These are phyloP conservation scores for Megaustenia siamemsis DNA, from an alignment of 2,888 invertebrate genomes.

Conservation along the genomic window DNA sequence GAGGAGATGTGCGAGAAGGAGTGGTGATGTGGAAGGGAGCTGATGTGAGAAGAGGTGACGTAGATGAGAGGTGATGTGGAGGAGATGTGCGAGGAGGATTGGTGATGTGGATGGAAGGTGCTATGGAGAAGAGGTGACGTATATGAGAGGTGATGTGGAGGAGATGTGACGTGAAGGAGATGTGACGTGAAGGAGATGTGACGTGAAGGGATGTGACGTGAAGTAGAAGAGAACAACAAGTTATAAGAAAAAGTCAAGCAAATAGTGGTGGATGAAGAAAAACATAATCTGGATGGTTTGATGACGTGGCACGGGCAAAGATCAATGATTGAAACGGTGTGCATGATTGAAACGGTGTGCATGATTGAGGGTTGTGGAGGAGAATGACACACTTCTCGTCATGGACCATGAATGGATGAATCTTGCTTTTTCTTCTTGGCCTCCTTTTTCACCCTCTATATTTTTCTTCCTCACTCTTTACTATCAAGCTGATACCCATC, in stretches of 20 bases:
- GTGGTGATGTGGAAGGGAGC: background rate
- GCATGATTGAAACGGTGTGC: no score
- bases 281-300: no score
- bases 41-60: background rate
- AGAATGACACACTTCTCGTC: no score
- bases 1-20: conserved; percentile 6
- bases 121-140: background rate
- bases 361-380: no score
- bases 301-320: no score
- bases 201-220: background rate
- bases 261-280: background rate
- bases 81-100: background rate
- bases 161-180: background rate
- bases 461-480: no score
- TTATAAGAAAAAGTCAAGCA: background rate
- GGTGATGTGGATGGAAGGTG: no score
- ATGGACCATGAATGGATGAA: no score
- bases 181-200: background rate
- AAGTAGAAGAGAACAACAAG: background rate
- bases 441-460: no score
- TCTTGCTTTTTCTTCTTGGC: no score
- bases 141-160: background rate
- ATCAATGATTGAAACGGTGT: no score
- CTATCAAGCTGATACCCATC: no score
- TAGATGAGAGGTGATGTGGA: background rate